Conservation (phyloP, 2,888 invertebrate species). For the Lepidocyrtinus sp. region DNA sequence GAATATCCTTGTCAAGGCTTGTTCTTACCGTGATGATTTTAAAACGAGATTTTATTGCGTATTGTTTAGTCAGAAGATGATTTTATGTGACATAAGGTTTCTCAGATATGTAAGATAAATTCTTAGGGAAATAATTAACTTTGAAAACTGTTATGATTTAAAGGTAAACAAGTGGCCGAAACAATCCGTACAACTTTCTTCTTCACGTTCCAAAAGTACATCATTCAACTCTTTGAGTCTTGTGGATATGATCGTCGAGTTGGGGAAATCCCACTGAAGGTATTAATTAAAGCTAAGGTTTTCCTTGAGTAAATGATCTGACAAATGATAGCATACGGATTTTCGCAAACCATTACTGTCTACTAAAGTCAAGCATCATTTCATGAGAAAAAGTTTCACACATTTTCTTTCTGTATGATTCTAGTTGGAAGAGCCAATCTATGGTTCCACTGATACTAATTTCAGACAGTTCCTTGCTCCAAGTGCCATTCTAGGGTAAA, state of each 20-base stretch:
- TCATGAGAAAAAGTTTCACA: no score
- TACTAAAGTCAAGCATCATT: no score
- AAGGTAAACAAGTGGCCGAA: constrained; percentile 83
- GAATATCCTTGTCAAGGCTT: no score
- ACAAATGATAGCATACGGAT: not conserved
- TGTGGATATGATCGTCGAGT: constrained; percentile 88
- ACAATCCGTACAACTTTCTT: constrained; percentile 90
- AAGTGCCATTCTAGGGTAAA: constrained; percentile 80
- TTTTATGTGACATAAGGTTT: no score
- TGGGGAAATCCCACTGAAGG: constrained; percentile 74
- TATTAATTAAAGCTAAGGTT: constrained; percentile 10
- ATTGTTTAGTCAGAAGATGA: no score
- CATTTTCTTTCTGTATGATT: not conserved
- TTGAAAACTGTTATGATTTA: no score
- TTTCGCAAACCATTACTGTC: not conserved
- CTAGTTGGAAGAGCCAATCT: constrained; percentile 57
- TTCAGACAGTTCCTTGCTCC: constrained; percentile 91
- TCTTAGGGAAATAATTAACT: no score
- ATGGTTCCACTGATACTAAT: constrained; percentile 59
- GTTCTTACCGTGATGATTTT: no score
- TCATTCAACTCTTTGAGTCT: constrained; percentile 79
- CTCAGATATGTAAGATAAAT: no score
- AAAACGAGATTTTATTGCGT: no score
- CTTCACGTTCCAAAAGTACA: constrained; percentile 88
- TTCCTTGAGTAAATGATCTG: not conserved